Evolutionary conservation across 2,888 invertebrate species (phyloP).

Genomic region (Drosophila birchii): DNA sequence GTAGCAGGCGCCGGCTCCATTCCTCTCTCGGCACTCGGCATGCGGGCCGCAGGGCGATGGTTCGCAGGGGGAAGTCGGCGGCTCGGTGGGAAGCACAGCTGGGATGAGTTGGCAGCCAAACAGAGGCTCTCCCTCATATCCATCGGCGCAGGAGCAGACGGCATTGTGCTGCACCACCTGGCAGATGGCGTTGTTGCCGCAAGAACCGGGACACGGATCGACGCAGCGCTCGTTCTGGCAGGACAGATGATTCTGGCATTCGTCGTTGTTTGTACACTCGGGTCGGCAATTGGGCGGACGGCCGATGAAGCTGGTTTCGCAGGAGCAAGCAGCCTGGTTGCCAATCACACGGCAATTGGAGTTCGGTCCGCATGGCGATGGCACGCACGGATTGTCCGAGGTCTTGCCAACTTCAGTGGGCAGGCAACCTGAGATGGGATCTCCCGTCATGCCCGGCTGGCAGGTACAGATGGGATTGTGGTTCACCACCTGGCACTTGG

Average conservation of each 20-base stretch:
- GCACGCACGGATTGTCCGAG: slow-evolving; percentile 89
- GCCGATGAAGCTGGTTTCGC: slow-evolving; percentile 91
- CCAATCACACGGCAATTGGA: slow-evolving; percentile 92
- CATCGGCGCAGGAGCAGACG: slow-evolving; percentile 92
- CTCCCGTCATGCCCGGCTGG: slow-evolving; percentile 87
- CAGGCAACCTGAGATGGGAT: slow-evolving; percentile 87
- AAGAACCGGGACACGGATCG: slow-evolving; percentile 92
- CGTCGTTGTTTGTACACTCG: slow-evolving; percentile 91
- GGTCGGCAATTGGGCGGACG: slow-evolving; percentile 94
- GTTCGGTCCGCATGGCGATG: slow-evolving; percentile 93
- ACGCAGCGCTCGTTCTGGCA: slow-evolving; percentile 92
- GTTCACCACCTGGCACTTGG: slow-evolving; percentile 88
- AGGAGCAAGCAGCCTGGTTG: slow-evolving; percentile 93
- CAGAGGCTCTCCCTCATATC: slow-evolving; percentile 92
- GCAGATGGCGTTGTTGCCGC: slow-evolving; percentile 92
- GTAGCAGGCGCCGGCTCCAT: slow-evolving; percentile 93
- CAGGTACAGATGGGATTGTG: slow-evolving; percentile 90
- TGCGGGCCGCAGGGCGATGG: slow-evolving; percentile 95
- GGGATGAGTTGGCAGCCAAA: slow-evolving; percentile 85
- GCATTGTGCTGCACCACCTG: slow-evolving; percentile 93
- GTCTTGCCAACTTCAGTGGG: slow-evolving; percentile 81
- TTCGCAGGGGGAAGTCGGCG: slow-evolving; percentile 90
- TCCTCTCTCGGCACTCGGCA: slow-evolving; percentile 92
- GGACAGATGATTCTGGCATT: slow-evolving; percentile 92
- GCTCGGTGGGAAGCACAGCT: slow-evolving; percentile 87